Evolutionary conservation across 2,797 vertebrate genomes (phyloP).

Genomic region (Gymnoscopelus braueri): DNA sequence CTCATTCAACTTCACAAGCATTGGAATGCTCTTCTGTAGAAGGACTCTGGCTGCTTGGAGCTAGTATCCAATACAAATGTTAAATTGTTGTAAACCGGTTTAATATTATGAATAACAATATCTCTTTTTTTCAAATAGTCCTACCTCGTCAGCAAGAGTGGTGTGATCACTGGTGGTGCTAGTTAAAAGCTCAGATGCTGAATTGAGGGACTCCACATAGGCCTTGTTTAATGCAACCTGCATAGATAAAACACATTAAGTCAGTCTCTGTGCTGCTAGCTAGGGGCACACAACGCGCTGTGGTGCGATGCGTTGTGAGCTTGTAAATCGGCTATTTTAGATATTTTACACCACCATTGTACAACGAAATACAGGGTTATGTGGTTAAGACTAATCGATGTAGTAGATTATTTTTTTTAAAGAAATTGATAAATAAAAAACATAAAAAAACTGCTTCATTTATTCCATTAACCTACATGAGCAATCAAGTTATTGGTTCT

Average conservation of each 20-base stretch:
- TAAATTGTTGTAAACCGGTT: not conserved
- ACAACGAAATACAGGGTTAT: too few species aligned
- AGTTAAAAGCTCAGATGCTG: constrained; percentile 68
- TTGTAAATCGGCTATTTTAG: too few species aligned
- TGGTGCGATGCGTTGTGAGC: too few species aligned
- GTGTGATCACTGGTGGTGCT: constrained; percentile 77
- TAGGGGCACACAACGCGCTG: too few species aligned
- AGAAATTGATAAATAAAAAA: too few species aligned
- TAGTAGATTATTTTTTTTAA: too few species aligned
- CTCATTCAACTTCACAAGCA: constrained; percentile 76
- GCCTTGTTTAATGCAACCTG: constrained; percentile 80
- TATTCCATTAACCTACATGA: too few species aligned
- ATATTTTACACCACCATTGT: too few species aligned
- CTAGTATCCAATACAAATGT: constrained; percentile 38
- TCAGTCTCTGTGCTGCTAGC: not conserved
- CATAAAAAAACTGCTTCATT: too few species aligned
- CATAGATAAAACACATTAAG: constrained; percentile 4
- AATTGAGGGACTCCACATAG: constrained; percentile 65
- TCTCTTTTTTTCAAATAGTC: not conserved
- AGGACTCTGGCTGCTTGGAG: constrained; percentile 63
- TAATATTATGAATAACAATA: not conserved
- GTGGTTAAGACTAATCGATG: too few species aligned
- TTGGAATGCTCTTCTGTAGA: constrained; percentile 69
- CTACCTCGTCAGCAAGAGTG: constrained; percentile 70
- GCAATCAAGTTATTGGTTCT: too few species aligned